Percentiles rank a stretch among this genome's conserved stretches.
phyloP scores from a whole-genome alignment of 2,888 invertebrate species.

The Odontocolon sp. region DNA sequence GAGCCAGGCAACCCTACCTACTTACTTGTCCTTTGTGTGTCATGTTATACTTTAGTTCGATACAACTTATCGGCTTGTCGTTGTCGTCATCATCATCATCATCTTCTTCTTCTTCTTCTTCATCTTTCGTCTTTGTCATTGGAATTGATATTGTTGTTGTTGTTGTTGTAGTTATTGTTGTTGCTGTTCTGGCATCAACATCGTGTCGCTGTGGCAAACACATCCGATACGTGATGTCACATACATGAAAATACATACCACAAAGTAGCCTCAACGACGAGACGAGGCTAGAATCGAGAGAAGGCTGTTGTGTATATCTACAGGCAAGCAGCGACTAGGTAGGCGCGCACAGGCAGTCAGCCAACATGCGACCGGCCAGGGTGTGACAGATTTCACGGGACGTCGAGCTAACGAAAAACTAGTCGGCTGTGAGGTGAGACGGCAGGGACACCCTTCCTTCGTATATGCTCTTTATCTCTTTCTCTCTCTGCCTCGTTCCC shows the following conservation, averaged over 20 bases:
- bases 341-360: constrained; percentile 38
- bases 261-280: background rate
- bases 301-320: constrained; percentile 19
- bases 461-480: constrained; percentile 8
- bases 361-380: constrained; percentile 60
- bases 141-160: no score
- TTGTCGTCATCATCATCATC: constrained; percentile 26
- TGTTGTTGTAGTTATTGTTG: constrained; percentile 54
- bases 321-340: background rate
- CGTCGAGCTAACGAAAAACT: constrained; percentile 79
- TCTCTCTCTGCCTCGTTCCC: constrained; percentile 39
- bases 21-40: background rate
- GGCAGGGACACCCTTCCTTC: constrained; percentile 66
- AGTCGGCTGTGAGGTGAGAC: constrained; percentile 78
- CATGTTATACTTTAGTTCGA: constrained; percentile 2
- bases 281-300: constrained; percentile 39
- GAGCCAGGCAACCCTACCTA: background rate
- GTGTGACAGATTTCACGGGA: constrained; percentile 79
- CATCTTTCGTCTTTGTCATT: no score
- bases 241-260: background rate
- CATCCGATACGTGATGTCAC: constrained; percentile 61
- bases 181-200: constrained; percentile 27
- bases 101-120: no score
- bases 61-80: constrained; percentile 4
- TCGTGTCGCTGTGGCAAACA: constrained; percentile 32